These are phyloP conservation scores for Pao palembangensis DNA, from an alignment of 2,113 vertebrate genomes.

Conservation along the genomic window DNA sequence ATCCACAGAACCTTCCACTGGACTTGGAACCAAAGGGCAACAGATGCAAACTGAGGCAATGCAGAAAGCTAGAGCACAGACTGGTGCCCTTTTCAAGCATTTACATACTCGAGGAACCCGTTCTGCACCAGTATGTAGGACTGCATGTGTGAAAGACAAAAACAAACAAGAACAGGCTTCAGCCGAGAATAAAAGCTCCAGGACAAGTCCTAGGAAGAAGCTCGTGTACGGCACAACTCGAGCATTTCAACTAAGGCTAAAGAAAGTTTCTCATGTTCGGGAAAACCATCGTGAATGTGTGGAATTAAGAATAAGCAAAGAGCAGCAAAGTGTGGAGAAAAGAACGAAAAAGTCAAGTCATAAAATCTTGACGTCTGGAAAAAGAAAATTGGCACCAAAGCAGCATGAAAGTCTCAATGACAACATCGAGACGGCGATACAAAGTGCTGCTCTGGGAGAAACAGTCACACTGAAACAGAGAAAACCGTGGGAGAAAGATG, in stretches of 20 bases:
- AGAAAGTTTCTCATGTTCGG: slow-evolving; percentile 70
- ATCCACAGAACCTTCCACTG: slow-evolving; percentile 9
- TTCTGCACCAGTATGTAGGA: slow-evolving; percentile 15
- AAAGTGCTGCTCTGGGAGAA: slow-evolving; percentile 11
- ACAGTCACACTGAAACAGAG: slow-evolving; percentile 14
- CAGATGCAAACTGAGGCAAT: not conserved
- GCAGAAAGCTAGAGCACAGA: slow-evolving; percentile 13
- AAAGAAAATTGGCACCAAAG: slow-evolving; percentile 32
- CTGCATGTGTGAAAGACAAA: slow-evolving; percentile 17
- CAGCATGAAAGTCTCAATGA: slow-evolving; percentile 53
- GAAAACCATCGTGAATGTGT: slow-evolving; percentile 72
- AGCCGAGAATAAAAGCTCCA: slow-evolving; percentile 37
- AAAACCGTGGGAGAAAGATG: not conserved
- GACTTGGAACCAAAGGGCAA: slow-evolving; percentile 4
- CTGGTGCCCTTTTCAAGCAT: slow-evolving; percentile 24
- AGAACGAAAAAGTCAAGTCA: slow-evolving; percentile 11
- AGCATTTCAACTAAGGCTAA: slow-evolving; percentile 81
- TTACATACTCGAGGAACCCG: slow-evolving; percentile 18
- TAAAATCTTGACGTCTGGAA: slow-evolving; percentile 3
- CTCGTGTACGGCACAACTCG: slow-evolving; percentile 83
- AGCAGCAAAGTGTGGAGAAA: slow-evolving; percentile 1
- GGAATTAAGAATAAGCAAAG: slow-evolving; percentile 48
- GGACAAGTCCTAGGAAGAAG: slow-evolving; percentile 59
- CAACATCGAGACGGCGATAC: slow-evolving; percentile 64
- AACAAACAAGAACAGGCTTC: slow-evolving; percentile 30